Evolutionary conservation across 2,113 vertebrate species (phyloP), one percentile per base, ranked within the genome.

Genomic region (Dolichallabes microphthalmus): DNA sequence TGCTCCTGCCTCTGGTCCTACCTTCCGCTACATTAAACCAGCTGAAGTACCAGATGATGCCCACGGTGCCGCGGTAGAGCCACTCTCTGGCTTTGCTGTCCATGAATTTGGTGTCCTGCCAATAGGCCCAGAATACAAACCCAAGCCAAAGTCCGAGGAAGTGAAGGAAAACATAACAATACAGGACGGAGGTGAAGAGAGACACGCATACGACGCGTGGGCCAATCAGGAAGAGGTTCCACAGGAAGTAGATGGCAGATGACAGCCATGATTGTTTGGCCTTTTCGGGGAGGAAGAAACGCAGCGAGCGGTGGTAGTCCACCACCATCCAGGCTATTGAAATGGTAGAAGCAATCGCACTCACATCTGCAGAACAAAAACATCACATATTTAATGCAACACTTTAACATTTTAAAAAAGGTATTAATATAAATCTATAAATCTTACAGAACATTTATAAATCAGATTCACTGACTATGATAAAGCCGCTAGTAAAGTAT

Each of bases 11-110:
- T 12, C 91, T 87, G 0, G 97, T 98, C 9, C 68, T 92, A 0
- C 98, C 97, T 53, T 92, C 95, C 0, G 95, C 90, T 83, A 99
- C 96, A 0, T 97, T 99, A 88, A 99, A 99, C 98, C 98, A 99
- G 92, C 96, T 97, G 95, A 99, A 99, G 90, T 99, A 99, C 88
- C 97, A 97, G 78, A 99, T 96, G 60, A 96, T 91, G 0, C 96
- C 97, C 30, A 98, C 94, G 0, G 94, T 85, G 76, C 92, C 95
- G 19, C 96, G 95, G 93, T 98, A 99, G 5, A 98, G 94, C 93
- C 95, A 93, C 92, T 99, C 97, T 0, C 95, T 94, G 0, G 69
- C n/a, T 0, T 57, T 0, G 0, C 91, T 94, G 13, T 96, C 96
- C 97, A 99, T 99, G 77, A 99, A 97, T 86, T 93, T 68, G 0